Evolutionary conservation across 2,797 vertebrate genomes (phyloP).

Genomic region (Sebastes baramenuke): DNA sequence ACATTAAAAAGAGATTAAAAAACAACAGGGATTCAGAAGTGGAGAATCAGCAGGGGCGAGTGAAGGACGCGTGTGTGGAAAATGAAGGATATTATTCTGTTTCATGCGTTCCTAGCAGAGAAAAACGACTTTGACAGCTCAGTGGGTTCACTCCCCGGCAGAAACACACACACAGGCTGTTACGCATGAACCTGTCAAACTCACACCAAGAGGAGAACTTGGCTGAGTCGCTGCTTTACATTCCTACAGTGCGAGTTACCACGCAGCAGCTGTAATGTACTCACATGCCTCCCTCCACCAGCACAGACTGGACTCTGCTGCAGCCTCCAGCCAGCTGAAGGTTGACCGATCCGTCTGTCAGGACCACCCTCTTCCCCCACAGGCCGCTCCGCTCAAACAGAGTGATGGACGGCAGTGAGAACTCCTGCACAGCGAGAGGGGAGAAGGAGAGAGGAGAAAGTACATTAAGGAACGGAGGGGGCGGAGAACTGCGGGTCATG

Average conservation of each 20-base stretch:
- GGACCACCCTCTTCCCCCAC: slow-evolving; percentile 89
- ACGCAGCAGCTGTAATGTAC: slow-evolving; percentile 55
- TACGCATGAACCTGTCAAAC: slow-evolving; percentile 22
- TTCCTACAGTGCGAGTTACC: background rate
- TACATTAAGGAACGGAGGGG: background rate
- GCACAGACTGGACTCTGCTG: slow-evolving; percentile 85
- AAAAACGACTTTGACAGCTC: background rate
- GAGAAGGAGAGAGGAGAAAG: background rate
- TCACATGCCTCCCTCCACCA: slow-evolving; percentile 92
- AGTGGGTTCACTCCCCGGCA: background rate
- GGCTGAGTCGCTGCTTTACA: background rate
- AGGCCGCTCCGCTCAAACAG: slow-evolving; percentile 88
- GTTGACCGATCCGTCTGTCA: slow-evolving; percentile 86
- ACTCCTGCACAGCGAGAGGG: slow-evolving; percentile 80
- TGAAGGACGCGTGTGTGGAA: background rate
- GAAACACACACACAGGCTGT: slow-evolving; percentile 11
- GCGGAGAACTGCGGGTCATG: slow-evolving; percentile 5
- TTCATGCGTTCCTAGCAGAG: background rate
- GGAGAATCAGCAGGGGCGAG: background rate
- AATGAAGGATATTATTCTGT: background rate
- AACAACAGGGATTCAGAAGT: background rate
- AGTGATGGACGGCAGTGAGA: slow-evolving; percentile 89
- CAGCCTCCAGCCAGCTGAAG: slow-evolving; percentile 87
- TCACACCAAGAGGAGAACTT: slow-evolving; percentile 1
- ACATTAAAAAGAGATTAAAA: background rate